phyloP scores from a whole-genome alignment of 2,113 vertebrate species.

The Morone chrysops region DNA sequence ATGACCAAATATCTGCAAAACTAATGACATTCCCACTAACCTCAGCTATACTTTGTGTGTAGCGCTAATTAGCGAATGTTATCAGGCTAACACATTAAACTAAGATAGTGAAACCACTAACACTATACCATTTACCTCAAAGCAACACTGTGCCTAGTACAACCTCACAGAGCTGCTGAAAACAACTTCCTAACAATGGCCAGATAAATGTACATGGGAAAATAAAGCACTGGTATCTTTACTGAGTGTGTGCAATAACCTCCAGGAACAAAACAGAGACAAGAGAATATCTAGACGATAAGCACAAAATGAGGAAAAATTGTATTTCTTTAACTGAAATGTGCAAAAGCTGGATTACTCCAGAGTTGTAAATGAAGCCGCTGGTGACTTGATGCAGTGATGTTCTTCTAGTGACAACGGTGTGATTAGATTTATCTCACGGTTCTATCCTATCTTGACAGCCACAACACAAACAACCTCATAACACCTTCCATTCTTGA shows the following conservation, averaged over 20 bases:
- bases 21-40: too few relatives aligned
- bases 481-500: constrained; percentile 14
- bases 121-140: too few relatives aligned
- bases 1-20: too few relatives aligned
- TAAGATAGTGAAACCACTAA: too few relatives aligned
- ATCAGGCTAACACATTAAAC: too few relatives aligned
- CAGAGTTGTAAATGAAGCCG: constrained; percentile 30
- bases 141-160: too few relatives aligned
- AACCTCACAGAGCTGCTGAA: background rate
- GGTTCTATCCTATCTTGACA: constrained; percentile 7
- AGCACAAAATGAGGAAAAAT: constrained; percentile 19
- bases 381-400: background rate
- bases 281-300: background rate
- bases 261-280: constrained; percentile 8
- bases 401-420: constrained; percentile 7
- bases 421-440: constrained; percentile 23
- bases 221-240: constrained; percentile 19
- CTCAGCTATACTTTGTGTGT: too few relatives aligned
- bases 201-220: background rate
- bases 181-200: background rate
- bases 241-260: background rate
- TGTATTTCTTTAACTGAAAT: constrained; percentile 22
- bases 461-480: constrained; percentile 47
- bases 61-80: too few relatives aligned
- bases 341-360: constrained; percentile 41